Evolutionary conservation across 1,140 invertebrate genomes (phyloP).

Genomic region (Eulimnadia texana): DNA sequence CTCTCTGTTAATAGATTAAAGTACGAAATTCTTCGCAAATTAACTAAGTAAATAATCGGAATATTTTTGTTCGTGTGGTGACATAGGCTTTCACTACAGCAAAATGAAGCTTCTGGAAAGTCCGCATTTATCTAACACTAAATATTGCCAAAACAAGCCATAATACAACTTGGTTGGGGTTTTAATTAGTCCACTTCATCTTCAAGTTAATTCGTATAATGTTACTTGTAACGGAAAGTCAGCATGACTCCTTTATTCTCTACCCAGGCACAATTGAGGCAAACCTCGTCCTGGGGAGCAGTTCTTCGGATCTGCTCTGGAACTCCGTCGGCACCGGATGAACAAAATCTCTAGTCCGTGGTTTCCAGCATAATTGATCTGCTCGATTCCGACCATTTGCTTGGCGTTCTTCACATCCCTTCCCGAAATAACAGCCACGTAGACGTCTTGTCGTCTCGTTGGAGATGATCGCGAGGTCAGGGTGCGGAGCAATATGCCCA

Average conservation of each 20-base stretch:
- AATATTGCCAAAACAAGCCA: no score
- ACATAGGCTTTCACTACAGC: no score
- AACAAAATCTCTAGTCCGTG: conserved; percentile 31
- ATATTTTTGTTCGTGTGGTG: no score
- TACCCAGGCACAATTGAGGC: no score
- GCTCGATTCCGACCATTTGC: conserved; percentile 27
- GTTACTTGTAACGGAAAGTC: no score
- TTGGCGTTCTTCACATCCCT: conserved; percentile 25
- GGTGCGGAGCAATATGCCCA: conserved; percentile 29
- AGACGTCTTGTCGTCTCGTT: conserved; percentile 27
- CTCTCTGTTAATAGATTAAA: conserved; percentile 24
- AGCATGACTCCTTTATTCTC: no score
- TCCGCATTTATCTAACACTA: no score
- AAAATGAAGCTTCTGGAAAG: neutral
- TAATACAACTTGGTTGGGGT: no score
- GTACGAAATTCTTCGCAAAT: neutral
- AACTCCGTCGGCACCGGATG: conserved; percentile 27
- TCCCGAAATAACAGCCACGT: no score
- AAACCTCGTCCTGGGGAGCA: no score
- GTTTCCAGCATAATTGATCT: conserved; percentile 29
- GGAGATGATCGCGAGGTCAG: conserved; percentile 28
- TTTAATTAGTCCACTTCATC: neutral
- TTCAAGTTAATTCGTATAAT: conserved; percentile 29
- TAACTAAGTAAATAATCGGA: no score
- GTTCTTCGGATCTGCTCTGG: conserved; percentile 32